Conservation (phyloP, 1,140 invertebrate species). For the Trichomalopsis sarcophagae region DNA sequence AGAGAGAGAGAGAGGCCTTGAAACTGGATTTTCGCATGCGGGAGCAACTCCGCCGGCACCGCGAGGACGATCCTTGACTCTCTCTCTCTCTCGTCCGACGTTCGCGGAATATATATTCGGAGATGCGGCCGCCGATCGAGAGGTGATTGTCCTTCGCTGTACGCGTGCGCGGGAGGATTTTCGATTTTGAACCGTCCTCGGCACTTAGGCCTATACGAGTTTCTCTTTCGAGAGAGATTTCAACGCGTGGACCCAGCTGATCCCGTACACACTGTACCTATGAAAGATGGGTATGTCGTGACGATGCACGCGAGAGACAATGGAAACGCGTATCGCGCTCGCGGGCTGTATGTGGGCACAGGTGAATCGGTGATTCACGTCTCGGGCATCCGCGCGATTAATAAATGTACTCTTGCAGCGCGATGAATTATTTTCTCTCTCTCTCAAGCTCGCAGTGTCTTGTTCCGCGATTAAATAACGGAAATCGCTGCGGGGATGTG, state of each 20-base stretch:
- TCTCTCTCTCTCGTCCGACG: background rate
- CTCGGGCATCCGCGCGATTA: background rate
- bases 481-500: background rate
- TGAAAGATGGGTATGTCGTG: too few species aligned
- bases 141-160: background rate
- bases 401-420: too few species aligned
- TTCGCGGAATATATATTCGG: background rate
- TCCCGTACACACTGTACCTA: too few species aligned
- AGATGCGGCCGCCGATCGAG: background rate
- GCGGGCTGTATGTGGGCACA: too few species aligned
- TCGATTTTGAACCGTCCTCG: background rate
- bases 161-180: background rate
- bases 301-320: background rate
- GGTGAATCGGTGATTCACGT: background rate
- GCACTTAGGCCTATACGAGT: too few species aligned
- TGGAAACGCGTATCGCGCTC: too few species aligned
- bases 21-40: slow-evolving; percentile 2
- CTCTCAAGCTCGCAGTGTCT: too few species aligned
- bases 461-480: background rate
- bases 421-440: too few species aligned
- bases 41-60: background rate
- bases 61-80: background rate
- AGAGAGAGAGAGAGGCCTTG: slow-evolving; percentile 2
- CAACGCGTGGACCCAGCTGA: too few species aligned
- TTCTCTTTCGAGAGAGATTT: too few species aligned